Percentiles rank a stretch among this genome's conserved stretches.
phyloP scores from a whole-genome alignment of 1,140 invertebrate genomes.

The Pogonognathellus flavescens region DNA sequence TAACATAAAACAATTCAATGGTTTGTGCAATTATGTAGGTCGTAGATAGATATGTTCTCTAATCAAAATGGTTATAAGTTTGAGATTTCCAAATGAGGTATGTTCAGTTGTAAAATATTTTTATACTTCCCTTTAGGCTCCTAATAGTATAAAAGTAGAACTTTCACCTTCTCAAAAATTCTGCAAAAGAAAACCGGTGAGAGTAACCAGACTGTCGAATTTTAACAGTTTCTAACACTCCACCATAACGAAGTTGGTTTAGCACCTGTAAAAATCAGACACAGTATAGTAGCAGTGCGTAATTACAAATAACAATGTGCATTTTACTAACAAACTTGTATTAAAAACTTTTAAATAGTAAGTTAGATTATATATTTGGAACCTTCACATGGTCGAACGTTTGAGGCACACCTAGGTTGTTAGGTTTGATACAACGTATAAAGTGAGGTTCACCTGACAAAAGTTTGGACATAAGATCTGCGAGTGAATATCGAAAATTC shows the following conservation, averaged over 20 bases:
- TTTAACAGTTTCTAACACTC: constrained; percentile 85
- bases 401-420: constrained; percentile 79
- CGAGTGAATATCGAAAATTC: constrained; percentile 86
- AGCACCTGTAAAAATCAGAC: constrained; percentile 67
- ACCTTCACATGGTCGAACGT: constrained; percentile 81
- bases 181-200: constrained; percentile 82
- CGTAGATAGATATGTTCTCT: too few species aligned
- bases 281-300: too few species aligned
- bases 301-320: too few species aligned
- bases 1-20: too few species aligned
- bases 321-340: too few species aligned
- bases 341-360: too few species aligned
- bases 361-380: constrained; percentile 74
- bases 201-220: constrained; percentile 87
- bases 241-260: constrained; percentile 83
- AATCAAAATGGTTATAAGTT: too few species aligned
- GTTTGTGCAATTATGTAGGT: too few species aligned
- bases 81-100: too few species aligned
- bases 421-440: constrained; percentile 87
- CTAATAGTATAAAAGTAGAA: constrained; percentile 29
- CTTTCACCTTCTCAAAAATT: constrained; percentile 82
- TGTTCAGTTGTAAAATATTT: too few species aligned
- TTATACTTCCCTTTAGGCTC: too few species aligned
- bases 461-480: constrained; percentile 87
- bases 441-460: constrained; percentile 84